Percentiles rank a stretch among this genome's conserved stretches.
Evolutionary conservation across 2,113 vertebrate species (phyloP).

Genomic region (Halcyon malimbica): DNA sequence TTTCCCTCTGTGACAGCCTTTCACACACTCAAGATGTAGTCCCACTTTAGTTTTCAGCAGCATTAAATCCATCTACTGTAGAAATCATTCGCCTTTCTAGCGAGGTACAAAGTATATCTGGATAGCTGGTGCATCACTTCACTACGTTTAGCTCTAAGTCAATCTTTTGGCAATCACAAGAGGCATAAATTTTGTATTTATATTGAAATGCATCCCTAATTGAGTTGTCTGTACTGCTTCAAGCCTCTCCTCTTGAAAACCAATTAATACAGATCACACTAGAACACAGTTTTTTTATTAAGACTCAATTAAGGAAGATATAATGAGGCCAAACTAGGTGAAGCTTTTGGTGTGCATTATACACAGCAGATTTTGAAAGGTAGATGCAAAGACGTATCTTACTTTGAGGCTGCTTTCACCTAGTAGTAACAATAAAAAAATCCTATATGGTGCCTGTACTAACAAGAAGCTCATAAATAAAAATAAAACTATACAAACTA

Average conservation of each 20-base stretch:
- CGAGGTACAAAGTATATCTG: background rate
- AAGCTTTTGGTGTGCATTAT: slow-evolving; percentile 31
- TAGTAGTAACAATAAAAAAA: background rate
- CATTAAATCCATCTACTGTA: slow-evolving; percentile 33
- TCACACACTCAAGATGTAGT: background rate
- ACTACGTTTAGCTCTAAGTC: background rate
- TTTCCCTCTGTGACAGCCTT: slow-evolving; percentile 48
- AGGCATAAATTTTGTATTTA: slow-evolving; percentile 35
- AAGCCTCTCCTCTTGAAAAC: slow-evolving; percentile 42
- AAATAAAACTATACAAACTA: background rate
- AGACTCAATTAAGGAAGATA: slow-evolving; percentile 60
- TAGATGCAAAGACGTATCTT: slow-evolving; percentile 30
- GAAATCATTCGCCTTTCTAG: slow-evolving; percentile 28
- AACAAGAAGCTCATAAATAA: slow-evolving; percentile 10
- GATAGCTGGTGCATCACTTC: background rate
- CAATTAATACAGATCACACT: slow-evolving; percentile 53
- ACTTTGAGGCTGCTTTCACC: slow-evolving; percentile 50
- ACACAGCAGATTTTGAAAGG: slow-evolving; percentile 35
- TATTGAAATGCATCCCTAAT: slow-evolving; percentile 34
- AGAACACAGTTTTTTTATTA: slow-evolving; percentile 56
- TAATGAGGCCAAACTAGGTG: slow-evolving; percentile 47
- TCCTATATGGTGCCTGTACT: background rate
- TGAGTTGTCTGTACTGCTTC: slow-evolving; percentile 41
- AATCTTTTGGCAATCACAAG: background rate
- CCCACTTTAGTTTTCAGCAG: slow-evolving; percentile 15